Evolutionary conservation across 2,113 vertebrate genomes (phyloP).

Genomic region (Atractosteus spatula): DNA sequence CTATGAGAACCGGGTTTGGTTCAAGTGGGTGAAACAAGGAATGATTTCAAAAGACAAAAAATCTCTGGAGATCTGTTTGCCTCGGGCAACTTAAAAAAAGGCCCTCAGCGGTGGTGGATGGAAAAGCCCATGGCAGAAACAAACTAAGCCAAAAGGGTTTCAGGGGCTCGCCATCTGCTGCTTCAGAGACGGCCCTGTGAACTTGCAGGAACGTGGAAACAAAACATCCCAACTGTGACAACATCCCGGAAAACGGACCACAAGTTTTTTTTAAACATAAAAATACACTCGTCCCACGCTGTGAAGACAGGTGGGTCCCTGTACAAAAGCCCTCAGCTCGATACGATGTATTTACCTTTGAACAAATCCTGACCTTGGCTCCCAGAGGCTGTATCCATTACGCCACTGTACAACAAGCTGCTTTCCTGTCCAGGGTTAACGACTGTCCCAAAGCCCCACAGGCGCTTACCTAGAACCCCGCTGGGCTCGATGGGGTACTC

Average conservation of each 20-base stretch:
- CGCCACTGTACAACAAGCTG: constrained; percentile 65
- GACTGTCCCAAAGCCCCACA: constrained; percentile 64
- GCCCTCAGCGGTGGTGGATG: no score
- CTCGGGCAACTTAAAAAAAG: no score
- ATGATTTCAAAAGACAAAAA: constrained; percentile 60
- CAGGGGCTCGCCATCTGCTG: background rate
- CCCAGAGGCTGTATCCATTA: constrained; percentile 61
- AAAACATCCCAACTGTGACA: background rate
- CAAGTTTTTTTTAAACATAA: no score
- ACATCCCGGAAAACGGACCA: no score
- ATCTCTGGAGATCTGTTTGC: constrained; percentile 58
- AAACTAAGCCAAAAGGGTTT: no score
- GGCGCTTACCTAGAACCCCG: constrained; percentile 79
- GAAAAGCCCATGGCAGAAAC: no score
- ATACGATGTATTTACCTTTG: constrained; percentile 77
- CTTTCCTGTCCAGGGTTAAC: constrained; percentile 67
- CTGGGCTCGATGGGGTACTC: constrained; percentile 78
- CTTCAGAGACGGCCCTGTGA: background rate
- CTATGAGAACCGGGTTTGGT: constrained; percentile 13
- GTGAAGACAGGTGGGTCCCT: no score
- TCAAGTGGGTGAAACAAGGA: constrained; percentile 44
- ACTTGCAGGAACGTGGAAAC: background rate
- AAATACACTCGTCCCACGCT: background rate
- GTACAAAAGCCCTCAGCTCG: constrained; percentile 54
- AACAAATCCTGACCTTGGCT: constrained; percentile 72